A percentile compares a stretch with the other conserved stretches of the same genome.
Conservation (phyloP, 1,140 invertebrate species). For the Bradynema listronoti region DNA sequence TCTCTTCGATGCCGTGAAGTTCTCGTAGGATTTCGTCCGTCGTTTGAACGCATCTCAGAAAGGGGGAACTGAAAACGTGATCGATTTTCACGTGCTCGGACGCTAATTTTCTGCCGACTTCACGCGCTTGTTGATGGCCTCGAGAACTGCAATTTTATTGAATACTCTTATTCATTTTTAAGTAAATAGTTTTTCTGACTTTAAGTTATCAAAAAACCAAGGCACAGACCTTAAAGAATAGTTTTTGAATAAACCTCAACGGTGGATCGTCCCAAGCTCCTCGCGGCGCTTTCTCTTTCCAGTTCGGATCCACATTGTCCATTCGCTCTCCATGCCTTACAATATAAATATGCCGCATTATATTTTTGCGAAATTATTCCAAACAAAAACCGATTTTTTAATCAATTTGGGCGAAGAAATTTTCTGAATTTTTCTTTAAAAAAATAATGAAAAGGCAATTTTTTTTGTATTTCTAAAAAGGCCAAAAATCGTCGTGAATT, state of each 20-base stretch:
- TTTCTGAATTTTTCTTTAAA: no score
- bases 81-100: constrained; percentile 28
- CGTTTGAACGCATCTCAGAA: constrained; percentile 52
- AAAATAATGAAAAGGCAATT: no score
- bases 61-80: constrained; percentile 50
- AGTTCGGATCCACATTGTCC: constrained; percentile 46
- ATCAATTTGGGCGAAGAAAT: no score
- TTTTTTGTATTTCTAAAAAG: no score
- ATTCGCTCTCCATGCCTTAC: constrained; percentile 52
- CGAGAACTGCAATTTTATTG: constrained; percentile 45
- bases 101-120: constrained; percentile 35
- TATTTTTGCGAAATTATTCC: no score
- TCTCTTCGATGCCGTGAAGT: constrained; percentile 16
- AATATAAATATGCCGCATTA: constrained; percentile 40
- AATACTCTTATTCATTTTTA: no score
- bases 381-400: no score
- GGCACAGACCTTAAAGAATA: constrained; percentile 4
- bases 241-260: constrained; percentile 38
- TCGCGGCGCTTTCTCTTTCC: constrained; percentile 39
- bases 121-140: constrained; percentile 39
- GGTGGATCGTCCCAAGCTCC: constrained; percentile 52
- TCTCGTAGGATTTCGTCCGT: constrained; percentile 29
- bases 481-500: no score
- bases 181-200: no score
- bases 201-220: no score